Conservation (phyloP, 2,797 vertebrate genomes). For the Ctenosaura bakeri region DNA sequence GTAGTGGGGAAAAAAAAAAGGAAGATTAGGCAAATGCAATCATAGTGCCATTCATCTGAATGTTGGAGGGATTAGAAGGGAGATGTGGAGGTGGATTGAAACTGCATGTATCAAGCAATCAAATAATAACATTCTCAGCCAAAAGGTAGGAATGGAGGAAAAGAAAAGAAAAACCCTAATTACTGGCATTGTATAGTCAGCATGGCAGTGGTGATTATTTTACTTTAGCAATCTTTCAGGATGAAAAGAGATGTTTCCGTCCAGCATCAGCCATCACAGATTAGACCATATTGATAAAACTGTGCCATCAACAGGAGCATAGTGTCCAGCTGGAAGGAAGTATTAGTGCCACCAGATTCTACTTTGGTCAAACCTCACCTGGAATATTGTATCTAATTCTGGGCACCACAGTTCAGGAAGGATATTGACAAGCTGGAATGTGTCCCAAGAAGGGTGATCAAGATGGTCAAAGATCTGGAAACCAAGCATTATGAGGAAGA, state of each 20-base stretch:
- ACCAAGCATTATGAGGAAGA: too few relatives aligned
- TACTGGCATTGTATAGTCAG: background rate
- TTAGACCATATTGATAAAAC: background rate
- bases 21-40: conserved; percentile 35
- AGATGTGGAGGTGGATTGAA: background rate
- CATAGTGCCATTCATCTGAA: conserved; percentile 24
- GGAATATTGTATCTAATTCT: too few relatives aligned
- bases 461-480: too few relatives aligned
- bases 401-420: too few relatives aligned
- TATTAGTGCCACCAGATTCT: too few relatives aligned
- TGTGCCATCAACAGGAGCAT: background rate
- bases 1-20: background rate
- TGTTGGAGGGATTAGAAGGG: background rate
- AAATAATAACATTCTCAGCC: background rate
- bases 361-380: too few relatives aligned
- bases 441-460: too few relatives aligned
- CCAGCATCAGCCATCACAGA: background rate
- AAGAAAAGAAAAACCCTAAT: background rate
- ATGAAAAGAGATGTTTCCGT: background rate
- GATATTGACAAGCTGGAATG: too few relatives aligned
- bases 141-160: too few relatives aligned
- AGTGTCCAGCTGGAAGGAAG: too few relatives aligned
- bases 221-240: background rate
- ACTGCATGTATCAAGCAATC: background rate
- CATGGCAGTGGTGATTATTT: background rate